phyloP scores from a whole-genome alignment of 1,140 invertebrate species.

The Aphelenchoides besseyi region DNA sequence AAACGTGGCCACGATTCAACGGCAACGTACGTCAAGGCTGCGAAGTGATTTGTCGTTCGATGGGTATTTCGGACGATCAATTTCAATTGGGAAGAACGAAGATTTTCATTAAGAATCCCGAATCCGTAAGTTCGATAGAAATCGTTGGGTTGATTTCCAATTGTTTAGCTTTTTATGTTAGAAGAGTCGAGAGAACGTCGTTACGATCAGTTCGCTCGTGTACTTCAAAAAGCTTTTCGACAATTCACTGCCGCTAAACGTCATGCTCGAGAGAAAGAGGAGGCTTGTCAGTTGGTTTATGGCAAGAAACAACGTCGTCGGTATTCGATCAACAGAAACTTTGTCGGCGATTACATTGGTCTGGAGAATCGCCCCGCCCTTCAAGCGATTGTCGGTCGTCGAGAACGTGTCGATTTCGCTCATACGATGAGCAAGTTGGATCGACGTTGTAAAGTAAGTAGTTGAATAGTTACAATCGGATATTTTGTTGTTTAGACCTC shows the following conservation, averaged over 20 bases:
- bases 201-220: conserved; percentile 72
- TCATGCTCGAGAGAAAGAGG: conserved; percentile 68
- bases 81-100: conserved; percentile 74
- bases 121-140: conserved; percentile 68
- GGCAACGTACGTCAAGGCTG: conserved; percentile 69
- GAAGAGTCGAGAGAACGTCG: conserved; percentile 74
- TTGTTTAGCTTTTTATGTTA: conserved; percentile 70
- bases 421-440: conserved; percentile 73
- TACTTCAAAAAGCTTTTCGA: conserved; percentile 74
- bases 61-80: conserved; percentile 71
- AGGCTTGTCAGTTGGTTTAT: conserved; percentile 69
- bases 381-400: conserved; percentile 61
- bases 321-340: conserved; percentile 72
- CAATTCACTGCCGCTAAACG: conserved; percentile 71
- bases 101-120: conserved; percentile 76
- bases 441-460: conserved; percentile 70
- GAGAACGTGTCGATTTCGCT: conserved; percentile 73
- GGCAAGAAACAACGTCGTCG: conserved; percentile 72
- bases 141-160: conserved; percentile 6
- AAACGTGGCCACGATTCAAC: conserved; percentile 72
- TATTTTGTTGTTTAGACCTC: conserved; percentile 62
- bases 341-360: conserved; percentile 75
- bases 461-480: conserved; percentile 2
- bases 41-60: conserved; percentile 68
- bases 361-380: conserved; percentile 69